Conservation (phyloP, 2,113 vertebrate species). For the Callorhinus ursinus region DNA sequence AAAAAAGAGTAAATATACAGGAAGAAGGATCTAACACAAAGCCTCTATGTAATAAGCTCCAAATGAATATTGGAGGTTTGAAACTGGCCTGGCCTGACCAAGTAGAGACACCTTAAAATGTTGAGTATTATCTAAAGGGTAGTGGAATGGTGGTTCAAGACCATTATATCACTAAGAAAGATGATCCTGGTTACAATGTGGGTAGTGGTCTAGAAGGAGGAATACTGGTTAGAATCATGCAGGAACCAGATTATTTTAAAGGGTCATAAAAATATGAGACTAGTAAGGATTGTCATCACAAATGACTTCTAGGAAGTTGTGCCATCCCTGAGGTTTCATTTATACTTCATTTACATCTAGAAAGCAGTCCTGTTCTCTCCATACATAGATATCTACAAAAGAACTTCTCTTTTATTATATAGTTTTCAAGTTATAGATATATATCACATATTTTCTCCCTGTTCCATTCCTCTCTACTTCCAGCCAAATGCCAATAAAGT, state of each 20-base stretch:
- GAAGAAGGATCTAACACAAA: neutral
- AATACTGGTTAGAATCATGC: neutral
- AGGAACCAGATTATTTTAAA: neutral
- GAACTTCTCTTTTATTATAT: neutral
- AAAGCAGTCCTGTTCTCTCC: neutral
- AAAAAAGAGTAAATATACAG: neutral
- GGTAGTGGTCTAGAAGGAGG: neutral
- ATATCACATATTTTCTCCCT: neutral
- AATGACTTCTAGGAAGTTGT: neutral
- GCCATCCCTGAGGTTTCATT: neutral
- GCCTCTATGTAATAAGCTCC: neutral
- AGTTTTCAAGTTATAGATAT: neutral
- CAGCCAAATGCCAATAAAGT: constrained; percentile 20
- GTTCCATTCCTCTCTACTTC: neutral
- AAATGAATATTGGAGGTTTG: neutral
- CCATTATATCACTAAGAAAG: neutral
- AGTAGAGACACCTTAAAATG: neutral
- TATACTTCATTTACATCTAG: neutral
- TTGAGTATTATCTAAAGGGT: neutral
- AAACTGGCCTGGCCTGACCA: neutral
- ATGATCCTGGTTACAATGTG: neutral
- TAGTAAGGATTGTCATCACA: neutral
- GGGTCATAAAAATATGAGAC: neutral
- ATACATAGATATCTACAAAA: neutral
- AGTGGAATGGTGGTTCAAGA: neutral